Evolutionary conservation across 2,888 invertebrate genomes (phyloP).

Genomic region (Cataglyphis rosenhaueri): DNA sequence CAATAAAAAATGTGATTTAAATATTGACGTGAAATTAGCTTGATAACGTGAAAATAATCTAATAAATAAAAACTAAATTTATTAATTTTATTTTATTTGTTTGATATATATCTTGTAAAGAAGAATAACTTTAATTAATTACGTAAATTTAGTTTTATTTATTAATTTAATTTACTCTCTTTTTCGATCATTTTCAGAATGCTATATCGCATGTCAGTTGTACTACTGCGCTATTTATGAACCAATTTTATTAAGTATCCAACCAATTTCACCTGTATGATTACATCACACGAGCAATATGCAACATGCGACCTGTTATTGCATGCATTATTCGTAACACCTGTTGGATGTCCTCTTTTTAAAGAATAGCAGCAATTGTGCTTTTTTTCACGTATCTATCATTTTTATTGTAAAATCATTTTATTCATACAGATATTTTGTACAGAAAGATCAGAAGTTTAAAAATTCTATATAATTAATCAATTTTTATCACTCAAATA

Average conservation of each 20-base stretch:
- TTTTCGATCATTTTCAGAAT: not conserved
- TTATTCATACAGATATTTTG: not conserved
- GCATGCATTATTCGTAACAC: conserved; percentile 7
- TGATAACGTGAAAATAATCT: not conserved
- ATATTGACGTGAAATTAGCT: not conserved
- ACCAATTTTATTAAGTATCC: not conserved
- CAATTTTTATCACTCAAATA: not conserved
- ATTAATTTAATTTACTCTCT: not conserved
- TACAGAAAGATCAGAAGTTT: not conserved
- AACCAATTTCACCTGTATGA: conserved; percentile 1
- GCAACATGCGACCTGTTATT: not conserved
- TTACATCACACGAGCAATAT: conserved; percentile 1
- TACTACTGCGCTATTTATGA: not conserved
- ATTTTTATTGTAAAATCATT: not conserved
- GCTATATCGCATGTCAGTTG: not conserved
- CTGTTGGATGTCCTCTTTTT: not conserved
- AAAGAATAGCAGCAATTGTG: not conserved
- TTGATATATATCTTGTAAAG: not conserved
- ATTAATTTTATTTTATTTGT: not conserved
- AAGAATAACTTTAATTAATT: not conserved
- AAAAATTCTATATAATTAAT: not conserved
- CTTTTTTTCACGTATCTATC: not conserved
- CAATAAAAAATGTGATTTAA: conserved; percentile 1
- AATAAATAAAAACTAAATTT: not conserved
- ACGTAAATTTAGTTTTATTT: not conserved